Base-by-base conservation (phyloP, 2,797 vertebrate species). In the Rousettus madagascariensis region DNA sequence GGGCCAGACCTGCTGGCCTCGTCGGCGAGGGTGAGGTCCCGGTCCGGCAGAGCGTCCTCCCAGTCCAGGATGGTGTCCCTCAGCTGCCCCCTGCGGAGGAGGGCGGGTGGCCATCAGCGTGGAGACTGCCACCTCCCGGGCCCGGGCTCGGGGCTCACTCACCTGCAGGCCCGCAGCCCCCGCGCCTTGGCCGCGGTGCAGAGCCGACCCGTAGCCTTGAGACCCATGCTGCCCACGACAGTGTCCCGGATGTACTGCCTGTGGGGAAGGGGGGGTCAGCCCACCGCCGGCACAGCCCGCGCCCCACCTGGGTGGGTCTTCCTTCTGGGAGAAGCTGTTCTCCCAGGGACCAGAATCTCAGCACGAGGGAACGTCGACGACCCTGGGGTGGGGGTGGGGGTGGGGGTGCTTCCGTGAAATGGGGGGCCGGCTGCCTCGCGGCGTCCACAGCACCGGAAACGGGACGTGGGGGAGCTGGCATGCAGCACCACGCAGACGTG, bases 31-130 rank as follows among this genome's bases (percentile, higher is more conserved):
- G 97, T 99, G 84, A 99, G 98, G 98, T 99, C 99, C 5, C 98
- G 98, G 88, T 99, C 99, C 0, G 99, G 99, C 91, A 99, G 98
- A 0, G 99, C 97, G 17, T 99, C 99, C 78, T 99, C 99, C 99
- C 99, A 99, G 96, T 99, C 99, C 97, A 99, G 98, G 75, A 99
- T 99, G 33, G 99, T 99, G 97, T 99, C 99, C 53, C 99, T 98
- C 89, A 99, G 98, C 96, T 99, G 99, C 16, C 99, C 99, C 94
- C 99, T 99, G 97, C 0, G 55, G 92, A 84, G 93, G 65, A 96
- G 13, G 49, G 12, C 2, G 7, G 26, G 57, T 2, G 33, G 17
- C 26, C n/a, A 51, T 24, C 17, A 91, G 91, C 12, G 7, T 3
- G 46, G 82, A 22, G 16, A 28, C 4, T 2, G n/a, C 30, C 3